A percentile compares a stretch with the other conserved stretches of the same genome.
These are phyloP conservation scores for Neodontobutis hainanensis DNA, from an alignment of 2,113 vertebrate species.

Conservation along the genomic window DNA sequence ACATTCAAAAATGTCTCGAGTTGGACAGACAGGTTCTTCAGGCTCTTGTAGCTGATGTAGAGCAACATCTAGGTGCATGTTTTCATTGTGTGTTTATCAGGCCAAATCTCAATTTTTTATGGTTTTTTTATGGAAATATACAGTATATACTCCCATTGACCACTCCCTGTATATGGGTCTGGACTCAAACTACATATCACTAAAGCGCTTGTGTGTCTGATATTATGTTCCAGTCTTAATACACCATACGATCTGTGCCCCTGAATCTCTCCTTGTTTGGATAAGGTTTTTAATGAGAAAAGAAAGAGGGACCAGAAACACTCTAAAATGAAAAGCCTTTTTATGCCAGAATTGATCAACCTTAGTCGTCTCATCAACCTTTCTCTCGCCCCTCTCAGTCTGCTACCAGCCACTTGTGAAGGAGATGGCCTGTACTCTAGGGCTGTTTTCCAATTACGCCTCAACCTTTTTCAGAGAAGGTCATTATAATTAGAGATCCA, in stretches of 20 bases:
- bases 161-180: background rate
- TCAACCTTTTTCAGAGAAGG: constrained; percentile 75
- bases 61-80: too few relatives aligned
- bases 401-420: constrained; percentile 56
- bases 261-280: background rate
- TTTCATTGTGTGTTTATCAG: too few relatives aligned
- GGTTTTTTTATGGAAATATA: too few relatives aligned
- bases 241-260: background rate
- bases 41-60: too few relatives aligned
- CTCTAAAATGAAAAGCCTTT: constrained; percentile 21
- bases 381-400: constrained; percentile 5
- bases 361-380: constrained; percentile 13
- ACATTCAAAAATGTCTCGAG: too few relatives aligned
- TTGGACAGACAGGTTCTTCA: too few relatives aligned
- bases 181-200: background rate
- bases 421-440: constrained; percentile 68
- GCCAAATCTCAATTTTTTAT: too few relatives aligned
- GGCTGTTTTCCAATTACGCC: constrained; percentile 77
- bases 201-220: constrained; percentile 8
- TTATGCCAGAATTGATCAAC: constrained; percentile 40
- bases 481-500: constrained; percentile 77
- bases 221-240: constrained; percentile 16
- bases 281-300: constrained; percentile 15
- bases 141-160: background rate
- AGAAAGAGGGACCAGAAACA: constrained; percentile 6